Conservation (phyloP, 2,888 invertebrate species). For the Drosophila histrio region DNA sequence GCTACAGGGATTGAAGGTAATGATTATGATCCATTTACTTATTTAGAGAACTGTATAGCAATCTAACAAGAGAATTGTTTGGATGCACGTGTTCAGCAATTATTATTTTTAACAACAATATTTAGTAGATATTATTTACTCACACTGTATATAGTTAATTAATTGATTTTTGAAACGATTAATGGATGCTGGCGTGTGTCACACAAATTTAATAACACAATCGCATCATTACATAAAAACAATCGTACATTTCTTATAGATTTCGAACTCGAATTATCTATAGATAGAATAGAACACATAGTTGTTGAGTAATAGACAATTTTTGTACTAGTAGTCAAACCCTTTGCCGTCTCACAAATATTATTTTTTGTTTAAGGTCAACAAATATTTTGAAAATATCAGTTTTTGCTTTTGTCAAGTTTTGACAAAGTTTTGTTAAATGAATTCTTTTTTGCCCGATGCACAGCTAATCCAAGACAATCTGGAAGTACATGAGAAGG, state of each 20-base stretch:
- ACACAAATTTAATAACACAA: constrained; percentile 68
- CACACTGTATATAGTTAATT: constrained; percentile 49
- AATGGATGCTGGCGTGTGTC: constrained; percentile 79
- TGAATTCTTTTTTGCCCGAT: constrained; percentile 23
- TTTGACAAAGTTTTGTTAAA: constrained; percentile 20
- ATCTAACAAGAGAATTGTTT: constrained; percentile 71
- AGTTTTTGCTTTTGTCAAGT: constrained; percentile 1
- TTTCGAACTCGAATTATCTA: constrained; percentile 5
- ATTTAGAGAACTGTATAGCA: background rate
- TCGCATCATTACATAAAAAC: constrained; percentile 75
- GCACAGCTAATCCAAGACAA: constrained; percentile 88
- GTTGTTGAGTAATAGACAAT: constrained; percentile 31
- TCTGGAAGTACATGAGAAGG: constrained; percentile 88
- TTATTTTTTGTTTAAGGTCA: constrained; percentile 15
- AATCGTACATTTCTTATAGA: constrained; percentile 66
- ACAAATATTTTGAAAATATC: background rate
- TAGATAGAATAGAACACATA: constrained; percentile 21
- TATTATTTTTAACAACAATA: constrained; percentile 14
- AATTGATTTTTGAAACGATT: constrained; percentile 64
- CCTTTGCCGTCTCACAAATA: constrained; percentile 29
- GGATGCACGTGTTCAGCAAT: constrained; percentile 48
- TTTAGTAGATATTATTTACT: constrained; percentile 43
- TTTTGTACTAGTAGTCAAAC: constrained; percentile 46
- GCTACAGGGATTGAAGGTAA: constrained; percentile 90
- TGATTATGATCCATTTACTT: background rate